Conservation (phyloP, 2,888 invertebrate species). For the Zaprionus lineosus region DNA sequence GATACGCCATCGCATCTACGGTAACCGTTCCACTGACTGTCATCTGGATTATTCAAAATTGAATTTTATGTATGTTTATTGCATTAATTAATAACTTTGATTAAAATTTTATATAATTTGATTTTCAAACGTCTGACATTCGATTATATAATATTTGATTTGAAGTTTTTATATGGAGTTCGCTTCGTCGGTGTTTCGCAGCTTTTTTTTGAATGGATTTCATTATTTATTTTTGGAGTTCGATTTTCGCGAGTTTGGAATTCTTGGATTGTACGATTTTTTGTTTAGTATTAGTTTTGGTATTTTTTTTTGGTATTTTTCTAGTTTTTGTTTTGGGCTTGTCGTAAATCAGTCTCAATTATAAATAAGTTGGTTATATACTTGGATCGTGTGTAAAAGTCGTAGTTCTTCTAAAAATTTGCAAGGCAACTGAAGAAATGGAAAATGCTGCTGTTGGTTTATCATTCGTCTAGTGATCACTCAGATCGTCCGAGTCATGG, state of each 20-base stretch:
- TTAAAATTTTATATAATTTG: conserved; percentile 64
- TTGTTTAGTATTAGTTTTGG: conserved; percentile 16
- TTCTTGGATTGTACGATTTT: conserved; percentile 33
- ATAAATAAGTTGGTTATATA: conserved; percentile 76
- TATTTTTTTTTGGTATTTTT: conserved; percentile 3
- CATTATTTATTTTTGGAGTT: conserved; percentile 7
- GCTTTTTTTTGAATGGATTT: conserved; percentile 1
- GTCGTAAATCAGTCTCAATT: conserved; percentile 81
- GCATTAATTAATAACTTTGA: conserved; percentile 56
- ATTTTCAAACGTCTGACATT: conserved; percentile 46
- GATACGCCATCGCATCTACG: conserved; percentile 25
- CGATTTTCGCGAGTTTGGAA: conserved; percentile 5
- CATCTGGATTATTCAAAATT: conserved; percentile 43
- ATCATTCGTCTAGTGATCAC: conserved; percentile 72
- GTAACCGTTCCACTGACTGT: conserved; percentile 37
- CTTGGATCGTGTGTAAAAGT: conserved; percentile 70
- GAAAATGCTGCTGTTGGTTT: conserved; percentile 58
- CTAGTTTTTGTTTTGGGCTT: conserved; percentile 39
- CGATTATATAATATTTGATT: conserved; percentile 27
- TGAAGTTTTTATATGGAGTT: neutral
- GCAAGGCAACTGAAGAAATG: conserved; percentile 70
- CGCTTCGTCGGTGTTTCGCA: conserved; percentile 15
- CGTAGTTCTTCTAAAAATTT: conserved; percentile 65
- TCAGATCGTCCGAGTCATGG: conserved; percentile 87
- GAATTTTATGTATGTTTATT: conserved; percentile 41